Base-by-base conservation (phyloP, 2,113 vertebrate species). In the Microtus richardsoni region DNA sequence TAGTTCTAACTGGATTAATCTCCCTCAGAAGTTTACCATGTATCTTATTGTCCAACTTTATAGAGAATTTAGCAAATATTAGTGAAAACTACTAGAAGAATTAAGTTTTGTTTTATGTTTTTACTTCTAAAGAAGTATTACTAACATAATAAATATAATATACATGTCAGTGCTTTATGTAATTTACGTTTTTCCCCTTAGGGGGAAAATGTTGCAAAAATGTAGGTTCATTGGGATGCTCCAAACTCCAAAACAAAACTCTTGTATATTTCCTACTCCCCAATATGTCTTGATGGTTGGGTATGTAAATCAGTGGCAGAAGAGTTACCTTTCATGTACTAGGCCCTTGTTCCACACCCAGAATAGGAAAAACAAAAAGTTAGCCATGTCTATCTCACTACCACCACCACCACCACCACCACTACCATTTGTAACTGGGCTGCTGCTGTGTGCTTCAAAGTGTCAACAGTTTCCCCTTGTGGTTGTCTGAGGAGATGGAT, bases 61-160 rank as follows among this genome's bases (percentile, higher is more conserved):
- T 83, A 49, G 92, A 94, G 41, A 86, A 96, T 33, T 92, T 68
- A 90, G 17, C 64, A 92, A 71, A 28, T 44, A 7, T 79, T 68
- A 89, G 28, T 83, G 30, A 44, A 84, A 97, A 96, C 28, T 74
- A 11, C 41, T 86, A n/a, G 36, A 9, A 95, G 36, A 92, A 75
- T 16, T 80, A 70, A 94, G 64, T 26, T 60, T 47, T 13, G 70
- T 82, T 79, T 84, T 85, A 26, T 73, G 9, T 28, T 80, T 80
- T 88, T 73, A 28, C 9, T 86, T 41, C 80, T 85, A 64, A 96
- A 77, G 30, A 7, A 93, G 6, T 3, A 75, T 71, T 87, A 82
- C 5, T 78, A 41, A 36, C 36, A 78, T 13, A 39, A n/a, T 93
- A 82, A 85, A 80, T 58, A 24, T 52, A 49, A 77, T 82, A 73